phyloP scores from a whole-genome alignment of 1,140 invertebrate species.

The Ephestia elutella region DNA sequence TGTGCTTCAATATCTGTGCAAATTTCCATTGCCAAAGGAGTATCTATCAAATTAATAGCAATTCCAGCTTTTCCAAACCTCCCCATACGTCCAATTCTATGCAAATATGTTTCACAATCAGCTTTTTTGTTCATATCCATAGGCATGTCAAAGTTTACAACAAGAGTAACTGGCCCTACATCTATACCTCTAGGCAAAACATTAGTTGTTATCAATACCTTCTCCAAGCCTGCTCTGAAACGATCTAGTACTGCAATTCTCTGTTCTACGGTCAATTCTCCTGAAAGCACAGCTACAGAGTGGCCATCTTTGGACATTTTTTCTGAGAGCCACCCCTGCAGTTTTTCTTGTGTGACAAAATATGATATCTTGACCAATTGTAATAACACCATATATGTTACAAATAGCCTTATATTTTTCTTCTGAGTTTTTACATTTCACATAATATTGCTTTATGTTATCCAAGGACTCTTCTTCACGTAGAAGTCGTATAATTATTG shows the following conservation, averaged over 20 bases:
- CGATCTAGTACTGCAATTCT: constrained; percentile 94
- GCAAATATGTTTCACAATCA: constrained; percentile 97
- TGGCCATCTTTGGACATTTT: constrained; percentile 94
- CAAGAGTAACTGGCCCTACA: constrained; percentile 97
- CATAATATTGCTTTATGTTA: constrained; percentile 98
- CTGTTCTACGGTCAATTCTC: constrained; percentile 94
- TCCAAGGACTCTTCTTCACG: constrained; percentile 97
- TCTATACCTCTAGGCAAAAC: constrained; percentile 97
- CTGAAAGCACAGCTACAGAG: constrained; percentile 93
- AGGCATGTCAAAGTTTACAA: constrained; percentile 99
- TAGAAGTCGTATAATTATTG: constrained; percentile 89
- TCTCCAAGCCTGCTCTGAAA: constrained; percentile 93
- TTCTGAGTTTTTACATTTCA: constrained; percentile 86
- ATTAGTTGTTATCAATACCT: constrained; percentile 99
- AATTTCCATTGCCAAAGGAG: constrained; percentile 79
- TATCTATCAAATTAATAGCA: constrained; percentile 95
- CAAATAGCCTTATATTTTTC: constrained; percentile 94
- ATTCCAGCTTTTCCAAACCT: constrained; percentile 96
- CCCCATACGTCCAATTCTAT: constrained; percentile 96
- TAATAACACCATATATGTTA: constrained; percentile 97
- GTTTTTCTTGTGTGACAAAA: constrained; percentile 97
- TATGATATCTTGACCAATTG: constrained; percentile 98
- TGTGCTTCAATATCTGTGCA: constrained; percentile 90
- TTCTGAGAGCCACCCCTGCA: constrained; percentile 90
- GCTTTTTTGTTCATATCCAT: constrained; percentile 84